phyloP scores from a whole-genome alignment of 2,797 vertebrate genomes.

The Babyrousa celebensis region DNA sequence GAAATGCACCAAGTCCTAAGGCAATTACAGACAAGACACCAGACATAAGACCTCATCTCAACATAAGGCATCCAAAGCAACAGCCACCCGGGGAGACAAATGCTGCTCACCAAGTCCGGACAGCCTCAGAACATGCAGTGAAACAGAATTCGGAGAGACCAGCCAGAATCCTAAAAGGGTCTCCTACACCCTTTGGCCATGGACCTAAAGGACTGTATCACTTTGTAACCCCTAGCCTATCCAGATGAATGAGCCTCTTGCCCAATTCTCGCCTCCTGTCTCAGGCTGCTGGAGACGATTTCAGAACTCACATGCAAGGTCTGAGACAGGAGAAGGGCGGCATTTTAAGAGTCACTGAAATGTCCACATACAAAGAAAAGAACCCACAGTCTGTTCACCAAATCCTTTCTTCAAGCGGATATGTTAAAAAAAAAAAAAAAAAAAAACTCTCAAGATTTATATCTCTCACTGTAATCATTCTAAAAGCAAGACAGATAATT shows the following conservation, averaged over 20 bases:
- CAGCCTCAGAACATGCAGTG: not conserved
- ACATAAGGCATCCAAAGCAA: not conserved
- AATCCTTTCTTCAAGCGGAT: conserved; percentile 58
- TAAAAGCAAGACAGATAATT: conserved; percentile 77
- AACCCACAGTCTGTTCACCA: not conserved
- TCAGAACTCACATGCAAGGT: not conserved
- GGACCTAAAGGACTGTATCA: not conserved
- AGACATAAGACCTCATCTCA: not conserved
- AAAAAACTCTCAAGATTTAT: conserved; percentile 72
- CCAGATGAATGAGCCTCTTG: not conserved
- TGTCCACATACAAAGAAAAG: conserved; percentile 44
- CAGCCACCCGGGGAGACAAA: not conserved
- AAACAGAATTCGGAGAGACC: not conserved
- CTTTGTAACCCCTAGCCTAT: not conserved
- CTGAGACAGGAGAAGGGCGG: not conserved
- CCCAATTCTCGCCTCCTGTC: not conserved
- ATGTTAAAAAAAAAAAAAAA: conserved; percentile 2
- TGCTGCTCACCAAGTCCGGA: not conserved
- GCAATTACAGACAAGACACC: not conserved
- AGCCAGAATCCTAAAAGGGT: not conserved
- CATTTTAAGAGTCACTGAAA: conserved; percentile 9
- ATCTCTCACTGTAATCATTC: conserved; percentile 74
- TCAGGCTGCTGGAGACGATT: not conserved
- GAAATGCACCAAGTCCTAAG: not conserved
- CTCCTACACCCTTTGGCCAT: not conserved